Evolutionary conservation across 1,140 invertebrate genomes (phyloP).

Genomic region (Drosophila kanapiae): DNA sequence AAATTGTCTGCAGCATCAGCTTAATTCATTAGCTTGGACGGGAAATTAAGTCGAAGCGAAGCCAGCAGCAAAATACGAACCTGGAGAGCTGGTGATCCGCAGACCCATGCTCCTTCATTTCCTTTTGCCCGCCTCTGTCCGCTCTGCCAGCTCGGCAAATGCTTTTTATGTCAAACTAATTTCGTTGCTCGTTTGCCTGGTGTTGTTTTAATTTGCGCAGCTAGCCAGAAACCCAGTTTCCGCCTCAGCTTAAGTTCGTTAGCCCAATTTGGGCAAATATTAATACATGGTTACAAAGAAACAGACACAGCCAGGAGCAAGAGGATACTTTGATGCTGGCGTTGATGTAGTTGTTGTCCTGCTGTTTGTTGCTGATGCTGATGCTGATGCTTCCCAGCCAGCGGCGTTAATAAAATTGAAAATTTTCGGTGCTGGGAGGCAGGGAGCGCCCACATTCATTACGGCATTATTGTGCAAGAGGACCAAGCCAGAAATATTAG

Average conservation of each 20-base stretch:
- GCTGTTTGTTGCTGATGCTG: slow-evolving; percentile 1
- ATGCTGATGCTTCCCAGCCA: slow-evolving; percentile 8
- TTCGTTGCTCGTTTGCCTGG: slow-evolving; percentile 78
- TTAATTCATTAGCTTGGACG: slow-evolving; percentile 70
- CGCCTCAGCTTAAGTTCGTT: slow-evolving; percentile 76
- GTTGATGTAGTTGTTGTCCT: slow-evolving; percentile 9
- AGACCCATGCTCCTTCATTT: not conserved
- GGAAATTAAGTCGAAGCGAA: slow-evolving; percentile 17
- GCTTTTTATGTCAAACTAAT: slow-evolving; percentile 80
- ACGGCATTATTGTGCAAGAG: slow-evolving; percentile 69
- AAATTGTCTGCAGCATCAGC: slow-evolving; percentile 65
- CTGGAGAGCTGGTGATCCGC: not conserved
- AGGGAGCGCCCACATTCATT: slow-evolving; percentile 68
- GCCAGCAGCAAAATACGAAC: slow-evolving; percentile 8
- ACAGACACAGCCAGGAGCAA: slow-evolving; percentile 30
- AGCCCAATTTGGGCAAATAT: slow-evolving; percentile 80
- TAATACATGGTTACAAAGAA: slow-evolving; percentile 77
- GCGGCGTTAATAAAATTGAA: slow-evolving; percentile 71
- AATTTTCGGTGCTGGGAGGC: slow-evolving; percentile 53
- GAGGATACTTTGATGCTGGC: slow-evolving; percentile 6
- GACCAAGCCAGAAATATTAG: slow-evolving; percentile 62
- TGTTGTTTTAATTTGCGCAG: slow-evolving; percentile 78
- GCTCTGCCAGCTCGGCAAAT: slow-evolving; percentile 40
- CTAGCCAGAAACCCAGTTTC: slow-evolving; percentile 42
- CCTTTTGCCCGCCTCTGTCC: not conserved